Evolutionary conservation across 2,113 vertebrate genomes (phyloP), one percentile per base, ranked within the genome.

Genomic region (Cebidichthys violaceus): DNA sequence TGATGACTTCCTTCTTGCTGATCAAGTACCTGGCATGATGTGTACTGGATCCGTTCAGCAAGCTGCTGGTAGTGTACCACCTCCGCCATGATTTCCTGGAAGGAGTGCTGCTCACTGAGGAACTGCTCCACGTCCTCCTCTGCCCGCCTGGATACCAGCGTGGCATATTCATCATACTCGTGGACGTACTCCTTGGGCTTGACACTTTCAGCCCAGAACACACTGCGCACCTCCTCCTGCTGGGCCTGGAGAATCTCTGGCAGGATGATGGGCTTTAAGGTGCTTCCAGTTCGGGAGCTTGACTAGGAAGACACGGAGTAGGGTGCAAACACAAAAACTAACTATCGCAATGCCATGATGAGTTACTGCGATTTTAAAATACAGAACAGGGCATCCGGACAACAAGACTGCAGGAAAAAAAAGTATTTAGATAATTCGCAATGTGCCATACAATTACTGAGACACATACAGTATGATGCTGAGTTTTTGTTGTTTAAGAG

Each of bases 101-200:
- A 97, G 52, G 85, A 92, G 70, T 94, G 95, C 39, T 94, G 86
- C 81, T 96, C 94, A 8, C 62, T 43, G 39, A 99, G 94, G 87
- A 98, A 97, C 6, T 90, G 88, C 29, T 96, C 94, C 17, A 93
- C 82, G n/a, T 97, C 95, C 57, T 86, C 76, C 66, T 97, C 96
- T 1, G 96, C 96, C 91, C 96, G 94, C 74, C 66, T 96, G 81
- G 88, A 96, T 54, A 97, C 87, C 84, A 99, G 88, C 7, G 93
- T 73, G 0, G 91, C 74, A 31, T 97, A 98, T 70, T 96, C 96
- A 88, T 97, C 96, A 45, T 96, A 98, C 27, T 95, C 77, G 17
- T 72, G 94, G 57, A 96, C 64, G 52, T 97, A 95, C 54, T 96
- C 92, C 0, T 1, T 86, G 5, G 96, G 96, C 54, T 91, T 94